These are phyloP conservation scores for Scleropages formosus DNA, from an alignment of 2,797 vertebrate genomes.

Conservation along the genomic window DNA sequence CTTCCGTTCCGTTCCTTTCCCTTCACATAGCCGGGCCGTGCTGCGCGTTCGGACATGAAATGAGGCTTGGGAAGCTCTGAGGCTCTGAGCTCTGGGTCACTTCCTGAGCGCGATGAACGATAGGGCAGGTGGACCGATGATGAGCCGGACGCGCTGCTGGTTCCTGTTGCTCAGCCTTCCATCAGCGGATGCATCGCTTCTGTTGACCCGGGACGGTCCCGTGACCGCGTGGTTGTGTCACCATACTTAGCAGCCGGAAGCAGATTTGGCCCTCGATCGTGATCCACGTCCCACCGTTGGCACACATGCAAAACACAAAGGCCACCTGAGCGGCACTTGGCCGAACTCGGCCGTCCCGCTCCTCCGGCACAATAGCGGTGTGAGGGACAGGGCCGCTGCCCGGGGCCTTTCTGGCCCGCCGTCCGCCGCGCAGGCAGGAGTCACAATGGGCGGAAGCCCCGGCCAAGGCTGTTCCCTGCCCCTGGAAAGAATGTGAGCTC, in stretches of 20 bases:
- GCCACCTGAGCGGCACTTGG: constrained; percentile 25
- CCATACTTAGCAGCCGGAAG: no score
- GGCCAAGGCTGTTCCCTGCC: constrained; percentile 51
- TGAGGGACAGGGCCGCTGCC: constrained; percentile 10
- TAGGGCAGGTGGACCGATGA: no score
- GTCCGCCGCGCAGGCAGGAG: constrained; percentile 42
- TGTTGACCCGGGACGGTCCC: no score
- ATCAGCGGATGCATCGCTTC: no score
- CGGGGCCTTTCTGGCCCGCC: constrained; percentile 44
- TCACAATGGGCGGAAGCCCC: constrained; percentile 86
- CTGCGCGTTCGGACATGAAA: no score
- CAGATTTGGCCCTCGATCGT: not conserved
- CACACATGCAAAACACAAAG: not conserved
- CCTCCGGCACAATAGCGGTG: not conserved
- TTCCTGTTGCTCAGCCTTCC: no score
- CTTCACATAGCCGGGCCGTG: no score
- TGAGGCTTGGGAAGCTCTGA: no score
- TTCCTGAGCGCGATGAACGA: no score
- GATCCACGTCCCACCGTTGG: not conserved
- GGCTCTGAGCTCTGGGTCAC: no score
- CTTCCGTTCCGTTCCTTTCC: no score
- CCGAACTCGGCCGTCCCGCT: not conserved
- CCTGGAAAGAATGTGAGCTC: constrained; percentile 43
- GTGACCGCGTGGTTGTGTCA: not conserved
- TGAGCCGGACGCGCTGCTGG: no score